A percentile compares a stretch with the other conserved stretches of the same genome.
These are phyloP conservation scores for Vireo altiloquus DNA, from an alignment of 2,113 vertebrate species.

Conservation along the genomic window DNA sequence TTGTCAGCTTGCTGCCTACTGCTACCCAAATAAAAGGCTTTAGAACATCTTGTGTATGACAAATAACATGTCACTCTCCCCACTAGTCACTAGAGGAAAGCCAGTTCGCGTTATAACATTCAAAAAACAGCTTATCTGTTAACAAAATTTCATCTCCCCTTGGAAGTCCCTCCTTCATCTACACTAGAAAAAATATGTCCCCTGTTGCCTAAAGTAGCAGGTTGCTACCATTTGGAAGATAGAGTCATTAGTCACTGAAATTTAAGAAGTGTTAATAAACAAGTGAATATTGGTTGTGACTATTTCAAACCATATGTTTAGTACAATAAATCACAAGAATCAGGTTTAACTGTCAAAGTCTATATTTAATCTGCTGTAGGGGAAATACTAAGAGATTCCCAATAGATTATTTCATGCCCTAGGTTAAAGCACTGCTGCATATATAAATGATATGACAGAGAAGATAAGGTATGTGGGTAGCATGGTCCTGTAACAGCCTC, in stretches of 20 bases:
- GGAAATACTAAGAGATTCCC: neutral
- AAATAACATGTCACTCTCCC: neutral
- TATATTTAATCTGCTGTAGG: neutral
- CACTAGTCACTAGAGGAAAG: neutral
- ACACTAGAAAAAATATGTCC: neutral
- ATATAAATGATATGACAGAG: neutral
- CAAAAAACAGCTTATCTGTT: neutral
- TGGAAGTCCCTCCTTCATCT: neutral
- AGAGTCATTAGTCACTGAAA: neutral
- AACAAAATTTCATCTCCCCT: neutral
- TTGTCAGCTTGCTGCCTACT: neutral
- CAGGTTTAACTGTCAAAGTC: neutral
- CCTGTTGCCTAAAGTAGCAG: neutral
- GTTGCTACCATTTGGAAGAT: neutral
- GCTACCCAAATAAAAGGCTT: neutral
- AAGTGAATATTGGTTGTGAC: neutral
- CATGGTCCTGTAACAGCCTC: neutral
- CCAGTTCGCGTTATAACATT: neutral
- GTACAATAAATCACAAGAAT: neutral
- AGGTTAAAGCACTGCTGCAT: neutral
- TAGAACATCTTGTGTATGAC: neutral
- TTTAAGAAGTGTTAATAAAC: neutral
- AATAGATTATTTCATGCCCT: neutral
- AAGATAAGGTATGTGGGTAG: fast-evolving
- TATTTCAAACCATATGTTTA: neutral